These are phyloP conservation scores for Circaetus cinerascens DNA, from an alignment of 2,113 vertebrate species.

Conservation along the genomic window DNA sequence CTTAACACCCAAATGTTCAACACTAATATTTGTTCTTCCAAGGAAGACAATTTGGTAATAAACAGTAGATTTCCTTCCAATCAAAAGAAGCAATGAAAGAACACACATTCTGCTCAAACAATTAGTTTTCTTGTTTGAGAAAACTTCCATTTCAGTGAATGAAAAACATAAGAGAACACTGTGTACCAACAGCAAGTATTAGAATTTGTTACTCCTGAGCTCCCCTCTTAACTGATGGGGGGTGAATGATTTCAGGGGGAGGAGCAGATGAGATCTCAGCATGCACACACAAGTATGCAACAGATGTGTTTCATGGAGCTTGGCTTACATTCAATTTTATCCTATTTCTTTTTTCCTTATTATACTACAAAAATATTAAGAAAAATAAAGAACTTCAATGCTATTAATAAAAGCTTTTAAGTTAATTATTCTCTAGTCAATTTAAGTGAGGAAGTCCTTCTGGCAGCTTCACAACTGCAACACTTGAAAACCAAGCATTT, in stretches of 20 bases:
- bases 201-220: background rate
- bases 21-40: background rate
- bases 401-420: background rate
- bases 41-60: background rate
- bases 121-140: background rate
- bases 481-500: background rate
- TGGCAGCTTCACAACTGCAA: background rate
- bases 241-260: background rate
- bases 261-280: background rate
- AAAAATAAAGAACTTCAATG: background rate
- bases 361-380: background rate
- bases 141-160: background rate
- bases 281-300: rapidly evolving
- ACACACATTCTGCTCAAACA: background rate
- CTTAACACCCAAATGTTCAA: background rate
- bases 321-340: background rate
- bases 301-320: background rate
- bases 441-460: background rate
- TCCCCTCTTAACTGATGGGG: background rate
- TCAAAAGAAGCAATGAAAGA: background rate
- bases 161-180: background rate
- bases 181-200: background rate
- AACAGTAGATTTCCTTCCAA: background rate
- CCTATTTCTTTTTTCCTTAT: background rate
- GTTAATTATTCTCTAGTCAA: background rate